These are phyloP conservation scores for Saccostrea echinata DNA, from an alignment of 1,140 invertebrate genomes.

Conservation along the genomic window DNA sequence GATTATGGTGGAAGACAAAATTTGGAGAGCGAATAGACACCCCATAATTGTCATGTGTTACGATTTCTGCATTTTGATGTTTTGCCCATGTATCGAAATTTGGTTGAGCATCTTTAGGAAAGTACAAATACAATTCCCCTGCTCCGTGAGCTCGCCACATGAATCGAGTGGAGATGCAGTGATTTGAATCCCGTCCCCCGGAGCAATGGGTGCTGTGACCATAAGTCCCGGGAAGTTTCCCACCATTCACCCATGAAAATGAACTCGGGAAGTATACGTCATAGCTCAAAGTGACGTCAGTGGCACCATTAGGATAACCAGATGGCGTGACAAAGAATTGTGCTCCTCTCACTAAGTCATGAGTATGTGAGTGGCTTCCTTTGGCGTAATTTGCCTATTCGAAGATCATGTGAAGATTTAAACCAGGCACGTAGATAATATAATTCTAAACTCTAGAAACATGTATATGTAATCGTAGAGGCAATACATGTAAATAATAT, in stretches of 20 bases:
- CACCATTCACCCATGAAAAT: constrained; percentile 67
- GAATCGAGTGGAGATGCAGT: constrained; percentile 68
- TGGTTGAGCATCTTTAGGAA: constrained; percentile 51
- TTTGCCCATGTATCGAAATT: constrained; percentile 13
- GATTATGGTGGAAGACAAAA: constrained; percentile 54
- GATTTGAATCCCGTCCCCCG: constrained; percentile 55
- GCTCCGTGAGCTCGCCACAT: constrained; percentile 70
- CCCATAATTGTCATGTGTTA: constrained; percentile 52
- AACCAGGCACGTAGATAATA: too few species aligned
- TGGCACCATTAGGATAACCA: constrained; percentile 10
- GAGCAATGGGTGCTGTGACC: constrained; percentile 61
- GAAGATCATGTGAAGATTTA: neutral
- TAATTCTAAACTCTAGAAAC: too few species aligned
- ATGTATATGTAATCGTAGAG: too few species aligned
- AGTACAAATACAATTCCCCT: constrained; percentile 67
- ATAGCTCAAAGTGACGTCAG: constrained; percentile 55
- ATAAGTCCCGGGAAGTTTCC: constrained; percentile 70
- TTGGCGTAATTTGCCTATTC: constrained; percentile 50
- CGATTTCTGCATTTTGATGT: constrained; percentile 42
- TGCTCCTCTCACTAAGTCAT: constrained; percentile 46
- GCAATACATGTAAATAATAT: too few species aligned
- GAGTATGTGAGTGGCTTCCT: constrained; percentile 48
- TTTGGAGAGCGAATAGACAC: constrained; percentile 52
- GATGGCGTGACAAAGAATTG: constrained; percentile 60
- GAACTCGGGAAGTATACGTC: constrained; percentile 64